Base-by-base conservation (phyloP, 1,140 invertebrate genomes). In the Drosophila jambulina region DNA sequence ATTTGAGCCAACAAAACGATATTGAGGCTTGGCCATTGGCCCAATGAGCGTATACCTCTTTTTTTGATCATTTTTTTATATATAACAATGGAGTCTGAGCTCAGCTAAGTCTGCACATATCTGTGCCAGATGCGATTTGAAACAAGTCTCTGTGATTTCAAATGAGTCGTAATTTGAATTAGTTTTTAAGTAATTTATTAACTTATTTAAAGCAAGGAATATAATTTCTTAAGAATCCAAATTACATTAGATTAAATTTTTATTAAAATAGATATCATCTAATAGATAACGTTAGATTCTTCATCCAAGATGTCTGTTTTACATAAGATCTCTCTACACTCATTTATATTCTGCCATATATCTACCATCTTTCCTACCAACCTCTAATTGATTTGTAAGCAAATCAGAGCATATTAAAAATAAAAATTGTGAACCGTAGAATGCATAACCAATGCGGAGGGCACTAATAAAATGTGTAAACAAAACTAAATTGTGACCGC, bases 381-480 rank as follows among this genome's bases (percentile, higher is more conserved):
- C 3, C 32, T 62, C 23, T 29, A 65, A 56, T 56, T 46, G 36
- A 49, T 25, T 45, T 61, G 15, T 34, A 17, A 69, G 32, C 42
- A 36, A 40, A 57, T 69, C 17, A 42, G 45, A 36, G 25, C 23
- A 15, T 23, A 23, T 61, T 32, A 1, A 42, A 48, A 5, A 15
- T 42, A 13, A 13, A 25, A n/a, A n/a, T n/a, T n/a, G 25, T 13
- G 27, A 48, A 12, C 58, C 25, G 21, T 10, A 42, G 51, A 64
- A 67, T 63, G 53, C 67, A 74, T 63, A 67, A 38, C 70, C 27
- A 70, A 78, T 54, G n/a, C 32, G 40, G 27, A 59, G 51, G 51
- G 46, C 74, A 40, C 58, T 74, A 78, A 75, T 75, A 46, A 34
- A 40, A 75, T 67, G 36, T 29, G 21, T 63, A 69, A 80, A 63